phyloP scores from a whole-genome alignment of 2,113 vertebrate species.

The Corythaeola cristata region DNA sequence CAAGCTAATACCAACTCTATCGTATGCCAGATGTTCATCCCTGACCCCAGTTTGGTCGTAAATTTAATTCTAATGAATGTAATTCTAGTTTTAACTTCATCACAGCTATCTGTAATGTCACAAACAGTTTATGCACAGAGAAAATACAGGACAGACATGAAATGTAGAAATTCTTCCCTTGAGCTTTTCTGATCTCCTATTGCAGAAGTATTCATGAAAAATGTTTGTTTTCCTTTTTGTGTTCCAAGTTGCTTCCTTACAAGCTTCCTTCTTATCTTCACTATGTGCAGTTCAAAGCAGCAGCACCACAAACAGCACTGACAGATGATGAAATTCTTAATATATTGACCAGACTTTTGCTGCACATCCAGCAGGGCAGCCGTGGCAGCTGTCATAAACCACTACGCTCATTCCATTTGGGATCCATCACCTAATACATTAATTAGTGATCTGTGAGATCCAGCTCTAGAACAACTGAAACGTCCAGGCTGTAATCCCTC shows the following conservation, averaged over 20 bases:
- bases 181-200: background rate
- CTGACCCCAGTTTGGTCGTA: background rate
- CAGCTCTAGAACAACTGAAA: background rate
- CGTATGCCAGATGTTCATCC: background rate
- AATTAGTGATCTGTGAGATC: background rate
- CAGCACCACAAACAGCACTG: background rate
- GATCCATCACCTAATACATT: background rate
- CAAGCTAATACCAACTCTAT: background rate
- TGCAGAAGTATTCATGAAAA: background rate
- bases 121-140: background rate
- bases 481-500: background rate
- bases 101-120: background rate
- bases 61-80: background rate
- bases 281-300: background rate
- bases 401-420: background rate
- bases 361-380: background rate
- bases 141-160: background rate
- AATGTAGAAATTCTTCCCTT: background rate
- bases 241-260: background rate
- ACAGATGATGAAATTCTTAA: background rate
- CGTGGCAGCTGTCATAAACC: background rate
- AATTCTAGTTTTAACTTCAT: background rate
- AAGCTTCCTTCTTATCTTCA: background rate
- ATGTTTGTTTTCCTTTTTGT: background rate
- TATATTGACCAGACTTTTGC: background rate